Base-by-base conservation (phyloP, 2,113 vertebrate species). In the Petaurus breviceps region DNA sequence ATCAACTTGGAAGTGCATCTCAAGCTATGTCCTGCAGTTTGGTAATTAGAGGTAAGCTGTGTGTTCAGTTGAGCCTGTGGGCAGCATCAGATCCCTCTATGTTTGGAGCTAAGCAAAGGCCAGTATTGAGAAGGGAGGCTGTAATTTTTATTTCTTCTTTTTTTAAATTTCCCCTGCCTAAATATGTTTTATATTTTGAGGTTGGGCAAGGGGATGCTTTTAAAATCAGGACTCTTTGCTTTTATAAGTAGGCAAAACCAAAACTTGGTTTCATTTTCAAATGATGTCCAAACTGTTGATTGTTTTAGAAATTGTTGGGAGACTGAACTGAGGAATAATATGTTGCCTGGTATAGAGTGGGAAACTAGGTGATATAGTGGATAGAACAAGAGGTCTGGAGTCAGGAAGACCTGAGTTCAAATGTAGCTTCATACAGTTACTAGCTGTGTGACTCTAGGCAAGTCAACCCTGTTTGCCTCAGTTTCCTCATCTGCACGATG, bases 121-220 rank as follows among this genome's bases (percentile, higher is more conserved):
- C 95, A 97, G 77, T 96, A 97, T 2, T 95, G 77, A 22, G 93
- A 97, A 98, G 95, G 93, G 92, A 84, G 22, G 95, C 55, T 92
- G 22, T 3, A n/a, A 84, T 0, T 0, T 77, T 96, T 96, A 94
- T 96, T 97, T 57, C 24, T 52, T 3, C 93, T 96, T 96, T 94
- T 8, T 52, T 55, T 77, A 93, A 53, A 19, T 91, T 93, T 93
- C 24, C 51, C 77, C 8, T 90, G 90, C 55, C 43, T 96, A 8
- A 43, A 7, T 84, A 43, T 84, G 47, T 25, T 61, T 96, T 47
- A 51, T 91, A 68, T 90, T 94, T 92, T 90, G 54, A 96, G 53
- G 26, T 57, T 31, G 94, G 93, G 90, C 0, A 12, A 90, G 16
- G 47, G 93, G 12, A 94, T 47, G 6, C 91, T 94, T 68, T 94